Base-by-base conservation (phyloP, 2,888 invertebrate species). In the Thera britannica region DNA sequence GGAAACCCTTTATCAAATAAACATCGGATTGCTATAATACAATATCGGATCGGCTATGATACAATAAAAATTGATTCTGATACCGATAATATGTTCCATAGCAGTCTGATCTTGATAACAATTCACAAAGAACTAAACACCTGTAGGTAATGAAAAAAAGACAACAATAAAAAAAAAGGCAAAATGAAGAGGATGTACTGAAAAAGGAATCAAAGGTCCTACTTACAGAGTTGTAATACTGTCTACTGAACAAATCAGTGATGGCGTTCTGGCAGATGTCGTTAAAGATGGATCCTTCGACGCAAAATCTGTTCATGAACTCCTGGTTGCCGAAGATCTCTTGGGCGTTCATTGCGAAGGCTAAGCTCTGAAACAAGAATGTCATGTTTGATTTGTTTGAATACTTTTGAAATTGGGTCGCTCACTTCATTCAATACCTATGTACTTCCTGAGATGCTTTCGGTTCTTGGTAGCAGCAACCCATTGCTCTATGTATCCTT, bases 291-390 rank as follows among this genome's bases (percentile, higher is more conserved):
- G 76, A 54, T 0, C 52, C 73, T 9, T 65, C 72, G 3, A 7
- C 62, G 23, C 70, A 70, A 34, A 58, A 48, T 9, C 23, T 36
- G 0, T 11, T n/a, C 0, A 79, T 48, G 65, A 82, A 80, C 1
- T 79, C 76, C 0, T 68, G 63, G 68, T 68, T 69, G 0, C 82
- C 82, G 55, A 87, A 82, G 36, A 87, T 75, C 71, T 87, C 87
- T 2, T 73, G 83, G 1, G 71, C 46, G 0, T 86, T 82, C 54
- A 81, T 34, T 0, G 75, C 62, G 62, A 79, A 85, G 0, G 83
- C 83, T 6, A 77, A 56, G 0, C 62, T 61, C 87, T 87, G 44
- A 3, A 70, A 64, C 8, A 60, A 44, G 44, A 7, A 46, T 2
- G 2, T 7, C 44, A 46, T 46, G 38, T 6, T 23, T 23, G 6